Percentiles rank a stretch among this genome's conserved stretches.
Conservation (phyloP, 2,888 invertebrate genomes). For the Chloroclysta siterata region DNA sequence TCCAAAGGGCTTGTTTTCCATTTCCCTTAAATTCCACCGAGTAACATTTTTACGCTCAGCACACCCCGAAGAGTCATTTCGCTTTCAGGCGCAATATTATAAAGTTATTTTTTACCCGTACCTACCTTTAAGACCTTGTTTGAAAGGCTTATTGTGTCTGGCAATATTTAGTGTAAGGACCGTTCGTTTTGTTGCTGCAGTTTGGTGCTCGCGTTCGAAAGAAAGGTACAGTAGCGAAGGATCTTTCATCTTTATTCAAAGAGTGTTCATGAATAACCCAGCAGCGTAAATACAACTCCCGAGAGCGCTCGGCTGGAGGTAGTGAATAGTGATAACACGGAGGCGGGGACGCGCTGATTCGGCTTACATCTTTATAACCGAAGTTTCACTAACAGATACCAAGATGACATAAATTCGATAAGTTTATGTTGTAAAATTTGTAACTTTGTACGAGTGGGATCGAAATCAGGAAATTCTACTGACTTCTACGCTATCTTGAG, state of each 20-base stretch:
- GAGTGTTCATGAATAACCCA: constrained; percentile 77
- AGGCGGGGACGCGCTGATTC: constrained; percentile 62
- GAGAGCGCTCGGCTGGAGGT: constrained; percentile 53
- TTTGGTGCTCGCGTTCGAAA: constrained; percentile 28
- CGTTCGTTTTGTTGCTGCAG: constrained; percentile 37
- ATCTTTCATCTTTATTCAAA: constrained; percentile 80
- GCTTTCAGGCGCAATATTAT: constrained; percentile 62
- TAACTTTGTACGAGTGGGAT: background rate
- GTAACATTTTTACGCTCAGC: constrained; percentile 69
- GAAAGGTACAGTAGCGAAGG: constrained; percentile 38
- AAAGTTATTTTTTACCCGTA: constrained; percentile 58
- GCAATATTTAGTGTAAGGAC: constrained; percentile 46
- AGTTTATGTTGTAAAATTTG: background rate
- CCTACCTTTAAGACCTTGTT: constrained; percentile 51
- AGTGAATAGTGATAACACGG: constrained; percentile 69
- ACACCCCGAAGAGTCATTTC: constrained; percentile 70
- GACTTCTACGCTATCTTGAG: too few species aligned
- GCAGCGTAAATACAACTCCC: constrained; percentile 72
- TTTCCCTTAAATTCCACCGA: constrained; percentile 64
- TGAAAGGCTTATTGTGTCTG: constrained; percentile 53
- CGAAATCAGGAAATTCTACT: too few species aligned
- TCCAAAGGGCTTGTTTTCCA: constrained; percentile 55
- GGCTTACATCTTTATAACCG: constrained; percentile 70
- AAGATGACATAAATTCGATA: constrained; percentile 61
- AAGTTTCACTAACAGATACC: constrained; percentile 59